A percentile compares a stretch with the other conserved stretches of the same genome.
phyloP scores from a whole-genome alignment of 2,797 vertebrate species.

The Sciaenops ocellatus region DNA sequence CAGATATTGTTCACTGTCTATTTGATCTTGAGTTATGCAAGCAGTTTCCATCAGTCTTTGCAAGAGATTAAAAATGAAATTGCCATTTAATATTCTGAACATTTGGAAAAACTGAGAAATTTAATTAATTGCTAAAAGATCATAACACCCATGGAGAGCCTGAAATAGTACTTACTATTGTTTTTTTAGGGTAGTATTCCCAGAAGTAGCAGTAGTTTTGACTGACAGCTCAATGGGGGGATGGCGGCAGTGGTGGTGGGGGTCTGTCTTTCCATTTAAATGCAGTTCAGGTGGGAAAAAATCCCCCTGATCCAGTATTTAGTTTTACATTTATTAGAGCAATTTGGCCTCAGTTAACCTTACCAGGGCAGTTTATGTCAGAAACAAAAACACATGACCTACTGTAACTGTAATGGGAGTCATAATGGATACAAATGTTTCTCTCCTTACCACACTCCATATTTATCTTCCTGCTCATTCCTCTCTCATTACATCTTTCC shows the following conservation, averaged over 20 bases:
- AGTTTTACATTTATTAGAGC: constrained; percentile 2
- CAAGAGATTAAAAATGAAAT: neutral
- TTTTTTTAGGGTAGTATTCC: constrained; percentile 7
- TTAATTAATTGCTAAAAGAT: no score
- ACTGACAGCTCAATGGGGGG: neutral
- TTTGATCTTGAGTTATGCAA: neutral
- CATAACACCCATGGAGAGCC: neutral
- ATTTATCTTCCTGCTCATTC: constrained; percentile 33
- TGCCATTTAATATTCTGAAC: constrained; percentile 12
- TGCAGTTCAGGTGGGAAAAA: neutral
- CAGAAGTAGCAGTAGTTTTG: neutral
- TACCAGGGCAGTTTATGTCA: constrained; percentile 9
- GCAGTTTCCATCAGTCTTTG: neutral
- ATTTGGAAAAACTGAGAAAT: neutral
- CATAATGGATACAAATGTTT: constrained; percentile 9
- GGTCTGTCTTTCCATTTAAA: constrained; percentile 13
- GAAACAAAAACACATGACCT: constrained; percentile 39
- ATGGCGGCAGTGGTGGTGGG: no score
- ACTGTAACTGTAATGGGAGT: constrained; percentile 21
- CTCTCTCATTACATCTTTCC: constrained; percentile 19
- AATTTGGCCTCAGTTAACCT: constrained; percentile 30
- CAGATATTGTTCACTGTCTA: neutral
- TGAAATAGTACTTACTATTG: neutral
- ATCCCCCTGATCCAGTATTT: neutral
- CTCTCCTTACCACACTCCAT: constrained; percentile 4